These are phyloP conservation scores for Gymnocheta viridis DNA, from an alignment of 2,888 invertebrate genomes.

Conservation along the genomic window DNA sequence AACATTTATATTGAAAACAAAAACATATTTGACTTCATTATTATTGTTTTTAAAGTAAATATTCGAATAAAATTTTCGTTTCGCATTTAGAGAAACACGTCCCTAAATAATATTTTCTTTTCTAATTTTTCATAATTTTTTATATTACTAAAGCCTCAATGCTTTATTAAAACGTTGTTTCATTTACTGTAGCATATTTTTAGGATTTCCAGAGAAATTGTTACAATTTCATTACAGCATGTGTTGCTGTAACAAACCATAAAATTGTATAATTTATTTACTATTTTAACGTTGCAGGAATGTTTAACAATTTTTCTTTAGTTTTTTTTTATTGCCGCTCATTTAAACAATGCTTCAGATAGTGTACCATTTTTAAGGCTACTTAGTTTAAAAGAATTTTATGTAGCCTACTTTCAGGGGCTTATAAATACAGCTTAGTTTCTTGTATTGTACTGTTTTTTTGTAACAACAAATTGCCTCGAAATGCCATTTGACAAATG, in stretches of 20 bases:
- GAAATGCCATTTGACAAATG: constrained; percentile 66
- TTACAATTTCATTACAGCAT: not conserved
- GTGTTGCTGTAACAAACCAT: not conserved
- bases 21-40: too few species aligned
- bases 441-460: constrained; percentile 4
- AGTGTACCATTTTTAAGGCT: constrained; percentile 13
- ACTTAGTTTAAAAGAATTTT: constrained; percentile 41
- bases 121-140: too few species aligned
- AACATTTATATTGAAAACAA: too few species aligned
- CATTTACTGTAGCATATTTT: constrained; percentile 1
- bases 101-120: too few species aligned
- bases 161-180: not conserved
- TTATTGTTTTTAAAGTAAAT: too few species aligned
- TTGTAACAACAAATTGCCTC: constrained; percentile 52
- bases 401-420: constrained; percentile 60
- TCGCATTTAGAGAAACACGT: too few species aligned
- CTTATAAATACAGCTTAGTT: not conserved
- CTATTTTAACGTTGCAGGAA: constrained; percentile 24
- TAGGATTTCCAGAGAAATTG: not conserved
- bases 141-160: not conserved
- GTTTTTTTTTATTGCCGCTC: not conserved
- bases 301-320: not conserved
- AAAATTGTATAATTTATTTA: constrained; percentile 37
- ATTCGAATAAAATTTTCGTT: not conserved
- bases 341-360: not conserved